Evolutionary conservation across 2,797 vertebrate species (phyloP).

Genomic region (Strix occidentalis): DNA sequence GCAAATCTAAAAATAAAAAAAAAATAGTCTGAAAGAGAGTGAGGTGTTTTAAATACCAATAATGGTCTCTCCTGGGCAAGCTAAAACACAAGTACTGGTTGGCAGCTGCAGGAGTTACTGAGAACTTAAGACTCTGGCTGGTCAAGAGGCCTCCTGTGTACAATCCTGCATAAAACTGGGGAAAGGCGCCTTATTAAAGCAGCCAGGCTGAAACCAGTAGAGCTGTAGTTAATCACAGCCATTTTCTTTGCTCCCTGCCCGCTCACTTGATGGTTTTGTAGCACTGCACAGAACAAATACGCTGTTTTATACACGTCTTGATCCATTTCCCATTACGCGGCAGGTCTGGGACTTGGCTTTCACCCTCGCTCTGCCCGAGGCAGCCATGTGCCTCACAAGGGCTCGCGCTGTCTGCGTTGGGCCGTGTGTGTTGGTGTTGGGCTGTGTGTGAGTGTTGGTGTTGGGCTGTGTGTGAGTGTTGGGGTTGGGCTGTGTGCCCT

Average conservation of each 20-base stretch:
- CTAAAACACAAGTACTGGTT: neutral
- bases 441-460: neutral
- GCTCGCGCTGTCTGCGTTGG: neutral
- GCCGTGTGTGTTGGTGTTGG: neutral
- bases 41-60: conserved; percentile 13
- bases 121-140: neutral
- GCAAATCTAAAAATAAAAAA: neutral
- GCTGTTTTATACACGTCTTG: neutral
- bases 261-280: neutral
- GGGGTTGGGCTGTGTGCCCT: neutral
- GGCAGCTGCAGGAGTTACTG: conserved; percentile 19
- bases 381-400: neutral
- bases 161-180: neutral
- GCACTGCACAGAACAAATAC: neutral
- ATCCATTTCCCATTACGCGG: neutral
- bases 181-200: neutral
- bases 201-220: neutral
- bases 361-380: neutral
- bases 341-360: neutral
- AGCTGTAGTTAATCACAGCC: conserved; percentile 1
- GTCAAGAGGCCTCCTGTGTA: conserved; percentile 27
- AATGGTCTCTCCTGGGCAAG: neutral
- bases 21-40: neutral
- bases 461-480: too few species aligned
- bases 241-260: neutral